Percentiles rank a stretch among this genome's conserved stretches.
These are phyloP conservation scores for Clanis bilineata DNA, from an alignment of 2,888 invertebrate species.

Conservation along the genomic window DNA sequence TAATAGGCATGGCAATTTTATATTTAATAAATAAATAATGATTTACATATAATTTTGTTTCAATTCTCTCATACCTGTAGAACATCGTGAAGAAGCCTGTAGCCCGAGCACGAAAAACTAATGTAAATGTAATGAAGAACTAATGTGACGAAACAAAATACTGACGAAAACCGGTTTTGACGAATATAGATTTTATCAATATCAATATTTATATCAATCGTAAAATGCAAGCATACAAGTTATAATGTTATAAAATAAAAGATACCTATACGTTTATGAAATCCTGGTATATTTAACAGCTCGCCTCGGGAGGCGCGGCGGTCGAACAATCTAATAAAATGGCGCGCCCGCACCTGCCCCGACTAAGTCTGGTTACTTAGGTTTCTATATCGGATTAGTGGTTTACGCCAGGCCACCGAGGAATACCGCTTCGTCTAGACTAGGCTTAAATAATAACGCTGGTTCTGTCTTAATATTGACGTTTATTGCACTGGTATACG, in stretches of 20 bases:
- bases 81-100: too few relatives aligned
- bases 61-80: constrained; percentile 17
- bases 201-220: too few relatives aligned
- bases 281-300: constrained; percentile 21
- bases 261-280: background rate
- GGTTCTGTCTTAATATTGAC: constrained; percentile 16
- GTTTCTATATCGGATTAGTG: constrained; percentile 36
- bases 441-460: constrained; percentile 24
- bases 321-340: constrained; percentile 37
- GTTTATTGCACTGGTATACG: background rate
- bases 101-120: too few relatives aligned
- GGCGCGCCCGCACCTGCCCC: constrained; percentile 25
- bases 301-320: constrained; percentile 25
- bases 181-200: too few relatives aligned
- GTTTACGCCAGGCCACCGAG: constrained; percentile 31
- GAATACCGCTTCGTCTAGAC: constrained; percentile 37
- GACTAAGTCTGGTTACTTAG: constrained; percentile 29
- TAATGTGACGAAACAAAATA: too few relatives aligned
- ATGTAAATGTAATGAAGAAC: too few relatives aligned
- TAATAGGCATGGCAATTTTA: constrained; percentile 69
- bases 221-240: background rate
- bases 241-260: background rate
- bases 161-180: too few relatives aligned
- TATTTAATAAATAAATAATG: constrained; percentile 73
- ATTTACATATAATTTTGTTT: constrained; percentile 49